Evolutionary conservation across 2,113 vertebrate species (phyloP), one percentile per base, ranked within the genome.

Genomic region (Callopanchax toddi): DNA sequence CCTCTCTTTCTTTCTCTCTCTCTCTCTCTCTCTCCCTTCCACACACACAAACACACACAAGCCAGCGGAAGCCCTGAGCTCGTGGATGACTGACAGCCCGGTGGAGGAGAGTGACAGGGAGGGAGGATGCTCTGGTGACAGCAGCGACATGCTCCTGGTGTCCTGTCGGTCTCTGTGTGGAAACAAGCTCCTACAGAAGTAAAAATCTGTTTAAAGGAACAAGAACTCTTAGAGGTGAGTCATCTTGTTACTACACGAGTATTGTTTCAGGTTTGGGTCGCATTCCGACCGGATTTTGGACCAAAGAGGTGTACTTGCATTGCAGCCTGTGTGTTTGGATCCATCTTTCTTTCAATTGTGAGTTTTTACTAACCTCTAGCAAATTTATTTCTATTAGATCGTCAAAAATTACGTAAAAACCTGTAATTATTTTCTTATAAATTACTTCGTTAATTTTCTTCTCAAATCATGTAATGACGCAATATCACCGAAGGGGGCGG

Each of bases 81-180:
- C 59, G 70, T 76, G 78, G 32, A 65, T 83, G 84, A 88, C 63
- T 81, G 87, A 86, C 87, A 82, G 77, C 74, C 53, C 29, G 53
- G 50, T 9, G 25, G 50, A 73, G 63, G 69, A 51, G 65, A 60
- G 52, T 86, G 74, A 75, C 57, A 50, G 18, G 69, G 53, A 50
- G 18, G 69, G 53, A 42, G 71, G 73, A 78, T 73, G 79, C 62
- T 83, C 71, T 46, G 70, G 62, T 67, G 63, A 18, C 60, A 7
- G 67, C 60, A 46, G 56, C 61, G 16, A 65, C 16, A 66, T 37
- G 53, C 42, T 52, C 53, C 49, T 44, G 61, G 51, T 15, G 55
- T 81, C 66, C 78, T 42, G 69, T 70, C 75, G 62, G 57, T 68
- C 76, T 34, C 26, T 11, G 21, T 7, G 60, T 22, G 60, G 66